A percentile compares a stretch with the other conserved stretches of the same genome.
These are phyloP conservation scores for Bimastos eiseni DNA, from an alignment of 2,888 invertebrate genomes.

Conservation along the genomic window DNA sequence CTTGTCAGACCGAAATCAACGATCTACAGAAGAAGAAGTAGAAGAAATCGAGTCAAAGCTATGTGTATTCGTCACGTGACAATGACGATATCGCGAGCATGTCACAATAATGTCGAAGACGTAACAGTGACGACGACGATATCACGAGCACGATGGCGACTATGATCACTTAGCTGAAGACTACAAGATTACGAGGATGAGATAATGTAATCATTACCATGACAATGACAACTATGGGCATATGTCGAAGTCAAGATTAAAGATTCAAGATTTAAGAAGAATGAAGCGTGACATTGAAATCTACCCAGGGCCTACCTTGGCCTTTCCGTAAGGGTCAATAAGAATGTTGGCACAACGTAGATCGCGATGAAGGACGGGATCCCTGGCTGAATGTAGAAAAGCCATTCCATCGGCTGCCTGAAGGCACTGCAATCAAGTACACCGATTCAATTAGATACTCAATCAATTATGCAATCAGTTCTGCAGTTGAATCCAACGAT, in stretches of 20 bases:
- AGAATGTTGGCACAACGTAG: constrained; percentile 57
- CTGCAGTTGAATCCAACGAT: not conserved
- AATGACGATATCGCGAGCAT: not conserved
- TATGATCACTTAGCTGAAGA: not conserved
- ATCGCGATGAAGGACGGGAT: constrained; percentile 57
- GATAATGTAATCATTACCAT: too few species aligned
- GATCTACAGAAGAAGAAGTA: constrained; percentile 48
- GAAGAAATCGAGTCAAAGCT: too few species aligned
- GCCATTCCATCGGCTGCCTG: constrained; percentile 59
- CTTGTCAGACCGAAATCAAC: constrained; percentile 57
- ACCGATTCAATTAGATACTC: not conserved
- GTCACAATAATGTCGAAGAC: not conserved
- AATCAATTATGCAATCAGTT: not conserved
- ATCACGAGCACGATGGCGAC: not conserved
- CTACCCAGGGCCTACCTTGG: constrained; percentile 23
- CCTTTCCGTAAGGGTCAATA: constrained; percentile 40
- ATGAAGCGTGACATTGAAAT: too few species aligned
- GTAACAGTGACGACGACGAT: not conserved
- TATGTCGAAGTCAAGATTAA: too few species aligned
- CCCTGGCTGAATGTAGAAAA: constrained; percentile 57
- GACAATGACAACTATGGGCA: too few species aligned
- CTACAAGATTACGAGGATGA: too few species aligned
- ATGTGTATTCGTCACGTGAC: not conserved
- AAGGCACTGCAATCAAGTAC: constrained; percentile 48
- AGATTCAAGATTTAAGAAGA: too few species aligned